Base-by-base conservation (phyloP, 1,140 invertebrate genomes). In the Drosophila punjabiensis region DNA sequence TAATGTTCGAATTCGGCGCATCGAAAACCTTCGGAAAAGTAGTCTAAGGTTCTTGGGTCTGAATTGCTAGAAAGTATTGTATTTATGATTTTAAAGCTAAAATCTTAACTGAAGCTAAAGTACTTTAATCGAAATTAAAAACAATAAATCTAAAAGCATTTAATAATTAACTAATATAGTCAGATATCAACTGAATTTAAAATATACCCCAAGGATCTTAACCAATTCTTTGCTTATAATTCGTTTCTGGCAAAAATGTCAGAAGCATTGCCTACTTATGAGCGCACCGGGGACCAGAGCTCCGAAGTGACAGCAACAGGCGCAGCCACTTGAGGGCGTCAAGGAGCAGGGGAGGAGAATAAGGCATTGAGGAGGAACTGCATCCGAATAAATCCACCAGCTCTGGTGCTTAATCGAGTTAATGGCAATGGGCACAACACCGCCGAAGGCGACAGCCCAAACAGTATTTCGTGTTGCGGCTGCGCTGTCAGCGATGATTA, bases 401-500 rank as follows among this genome's bases (percentile, higher is more conserved):
- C 73, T 87, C 68, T 53, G 68, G 18, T 45, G 82, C 67, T 82
- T 90, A 89, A 89, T 89, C 75, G 71, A 90, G 85, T 89, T 85
- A 86, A 90, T 77, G 86, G 50, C 86, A 77, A 65, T 79, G 45
- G 64, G 60, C 63, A 69, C 69, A 39, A 18, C 30, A 18, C n/a
- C 10, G 70, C 53, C 68, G 48, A 63, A 53, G 43, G 16, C 69
- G 56, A 52, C 63, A 76, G 68, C 78, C 61, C 69, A 90, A 90
- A 82, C 82, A 61, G 76, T 82, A 86, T 79, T 77, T 68, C 71
- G 79, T 79, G 86, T 90, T 82, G 85, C 79, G 86, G 82, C 82
- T 79, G 71, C 87, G 63, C 79, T 91, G 90, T 90, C 90, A 92
- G 59, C 73, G 73, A 79, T 92, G 89, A 92, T 92, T 92, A 92